Percentiles rank a stretch among this genome's conserved stretches.
These are phyloP conservation scores for Leptopilina myrica DNA, from an alignment of 2,888 invertebrate species.

Conservation along the genomic window DNA sequence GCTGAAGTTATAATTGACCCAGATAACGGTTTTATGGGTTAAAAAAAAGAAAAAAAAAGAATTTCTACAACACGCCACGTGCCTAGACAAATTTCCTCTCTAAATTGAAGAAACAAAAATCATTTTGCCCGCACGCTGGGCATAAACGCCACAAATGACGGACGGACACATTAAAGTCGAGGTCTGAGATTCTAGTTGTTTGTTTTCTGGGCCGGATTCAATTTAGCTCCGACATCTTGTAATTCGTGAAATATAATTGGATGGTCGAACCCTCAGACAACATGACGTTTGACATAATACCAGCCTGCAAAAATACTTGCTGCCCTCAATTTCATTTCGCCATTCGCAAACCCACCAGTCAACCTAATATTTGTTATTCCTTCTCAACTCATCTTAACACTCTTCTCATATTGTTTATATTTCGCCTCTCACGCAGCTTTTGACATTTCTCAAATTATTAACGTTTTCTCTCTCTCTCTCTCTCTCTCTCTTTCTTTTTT, in stretches of 20 bases:
- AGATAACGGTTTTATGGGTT: too few relatives aligned
- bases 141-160: slow-evolving; percentile 54
- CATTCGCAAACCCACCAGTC: slow-evolving; percentile 24
- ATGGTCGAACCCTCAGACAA: slow-evolving; percentile 61
- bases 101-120: slow-evolving; percentile 54
- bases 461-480: not conserved
- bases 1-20: too few relatives aligned
- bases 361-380: slow-evolving; percentile 20
- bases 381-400: not conserved
- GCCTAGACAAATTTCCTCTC: slow-evolving; percentile 59
- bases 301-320: slow-evolving; percentile 56
- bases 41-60: too few relatives aligned
- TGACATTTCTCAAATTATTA: slow-evolving; percentile 7
- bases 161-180: slow-evolving; percentile 69
- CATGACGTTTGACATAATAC: slow-evolving; percentile 66
- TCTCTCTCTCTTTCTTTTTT: too few relatives aligned
- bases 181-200: slow-evolving; percentile 57
- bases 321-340: slow-evolving; percentile 52
- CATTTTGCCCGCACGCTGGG: slow-evolving; percentile 59
- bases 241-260: slow-evolving; percentile 70
- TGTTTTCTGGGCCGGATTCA: slow-evolving; percentile 70
- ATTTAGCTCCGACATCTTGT: slow-evolving; percentile 68
- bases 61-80: slow-evolving; percentile 55
- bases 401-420: slow-evolving; percentile 9
- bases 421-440: not conserved